Conservation (phyloP, 2,888 invertebrate genomes). For the Tricholauxania praeusta region DNA sequence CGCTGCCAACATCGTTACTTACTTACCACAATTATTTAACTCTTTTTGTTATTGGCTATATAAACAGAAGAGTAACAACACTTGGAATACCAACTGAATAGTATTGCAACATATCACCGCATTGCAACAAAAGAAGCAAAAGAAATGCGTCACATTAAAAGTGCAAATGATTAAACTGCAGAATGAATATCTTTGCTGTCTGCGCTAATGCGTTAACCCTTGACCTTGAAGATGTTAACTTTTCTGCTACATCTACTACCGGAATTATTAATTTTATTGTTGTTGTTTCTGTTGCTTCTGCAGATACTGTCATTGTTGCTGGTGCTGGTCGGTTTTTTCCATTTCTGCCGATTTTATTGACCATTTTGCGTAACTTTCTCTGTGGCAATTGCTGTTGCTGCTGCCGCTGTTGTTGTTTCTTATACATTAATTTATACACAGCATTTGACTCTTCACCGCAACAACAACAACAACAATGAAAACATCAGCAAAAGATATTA, state of each 20-base stretch:
- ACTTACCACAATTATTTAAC: not conserved
- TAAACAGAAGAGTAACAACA: not conserved
- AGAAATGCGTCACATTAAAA: constrained; percentile 8
- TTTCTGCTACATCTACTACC: not conserved
- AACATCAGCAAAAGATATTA: not conserved
- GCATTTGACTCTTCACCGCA: not conserved
- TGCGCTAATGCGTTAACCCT: constrained; percentile 19
- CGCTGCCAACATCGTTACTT: not conserved
- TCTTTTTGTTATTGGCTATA: not conserved
- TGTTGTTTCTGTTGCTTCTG: constrained; percentile 26
- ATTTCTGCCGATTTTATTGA: constrained; percentile 5
- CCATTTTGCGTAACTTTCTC: constrained; percentile 44
- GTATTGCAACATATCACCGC: too few species aligned
- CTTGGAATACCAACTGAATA: too few species aligned
- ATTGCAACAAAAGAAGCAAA: not conserved
- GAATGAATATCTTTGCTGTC: not conserved
- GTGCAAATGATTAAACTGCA: constrained; percentile 5
- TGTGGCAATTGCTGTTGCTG: not conserved
- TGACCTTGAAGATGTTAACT: constrained; percentile 43
- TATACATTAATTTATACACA: not conserved
- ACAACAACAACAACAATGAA: constrained; percentile 13
- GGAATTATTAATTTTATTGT: constrained; percentile 8
- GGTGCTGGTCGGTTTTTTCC: not conserved
- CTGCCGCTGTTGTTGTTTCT: not conserved
- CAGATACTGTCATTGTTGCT: constrained; percentile 6